Evolutionary conservation across 2,888 invertebrate species (phyloP), one percentile per base, ranked within the genome.

Genomic region (Drosophila subquinaria): DNA sequence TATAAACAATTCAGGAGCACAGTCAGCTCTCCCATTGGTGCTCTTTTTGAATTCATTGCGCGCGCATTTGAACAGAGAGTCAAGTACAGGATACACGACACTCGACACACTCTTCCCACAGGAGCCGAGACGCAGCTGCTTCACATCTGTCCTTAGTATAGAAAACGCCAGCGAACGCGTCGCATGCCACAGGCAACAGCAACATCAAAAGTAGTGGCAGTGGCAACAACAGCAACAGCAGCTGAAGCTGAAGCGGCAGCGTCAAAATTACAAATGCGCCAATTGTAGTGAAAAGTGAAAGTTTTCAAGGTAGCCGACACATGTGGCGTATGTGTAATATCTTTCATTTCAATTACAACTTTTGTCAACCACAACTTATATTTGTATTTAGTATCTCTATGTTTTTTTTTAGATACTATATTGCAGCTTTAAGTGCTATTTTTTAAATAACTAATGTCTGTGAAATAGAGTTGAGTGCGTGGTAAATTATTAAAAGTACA

Each of bases 91-190:
- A 67, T 52, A 55, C 45, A 48, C 23, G 50, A 61, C 33, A 33
- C 27, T 27, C 27, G 27, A 27, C 27, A 23, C 23, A 30, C 71
- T 83, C 76, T 83, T 84, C 84, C 84, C 76, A 69, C 86, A 88
- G 88, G 89, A 89, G 57, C 78, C 64, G 48, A 74, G 74, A 76
- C 76, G 73, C 79, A 79, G 79, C 85, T 88, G 84, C 79, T 81
- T 59, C 70, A 59, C 75, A 82, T 81, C 86, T 76, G 68, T 65
- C 53, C 48, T 89, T 79, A 86, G 89, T 86, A 79, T 82, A 85
- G 82, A 75, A 89, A 78, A 65, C 73, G 82, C 68, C 72, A 73
- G 67, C 79, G 55, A 79, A 33, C 72, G 61, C 66, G 62, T 50
- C 82, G 86, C 74, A 71, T 82, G 71, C 70, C 67, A 66, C 72